Evolutionary conservation across 2,888 invertebrate species (phyloP), one percentile per base, ranked within the genome.

Genomic region (Pemphredon lugubris): DNA sequence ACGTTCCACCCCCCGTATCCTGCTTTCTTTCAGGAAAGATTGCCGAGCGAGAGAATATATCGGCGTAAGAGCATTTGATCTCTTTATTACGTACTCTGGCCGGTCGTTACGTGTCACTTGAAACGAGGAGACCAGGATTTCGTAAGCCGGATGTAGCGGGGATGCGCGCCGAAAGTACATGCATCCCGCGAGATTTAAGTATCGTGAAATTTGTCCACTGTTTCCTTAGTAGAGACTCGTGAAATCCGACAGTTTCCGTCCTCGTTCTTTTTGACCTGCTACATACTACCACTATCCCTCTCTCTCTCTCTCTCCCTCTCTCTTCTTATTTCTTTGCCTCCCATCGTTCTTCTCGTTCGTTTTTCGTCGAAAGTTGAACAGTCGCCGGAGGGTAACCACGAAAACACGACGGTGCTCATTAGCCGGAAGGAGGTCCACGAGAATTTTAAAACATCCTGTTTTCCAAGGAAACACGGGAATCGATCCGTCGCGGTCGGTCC

Each of bases 391-490:
- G 59, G 20, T 44, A 42, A 53, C 23, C 61, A 39, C 44, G 61
- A 69, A 71, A 77, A 81, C 79, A 78, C 48, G 51, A 44, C 39
- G 53, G 26, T 53, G 51, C 69, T 75, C 79, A 75, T 79, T 79
- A 79, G 66, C 45, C 61, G 78, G 53, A 53, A 68, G 58, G 40
- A 65, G 48, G 64, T 40, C 64, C 21, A 21, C 18, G 44, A 51
- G 61, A 67, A 74, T 81, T 66, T 69, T 71, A 66, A 81, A 74
- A 61, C 20, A 74, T 66, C 61, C 66, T 69, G 78, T 81, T 73
- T 73, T 64, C 67, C 45, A 55, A 57, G 71, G 18, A 60, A 63
- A 58, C 40, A 26, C 23, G 18, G 20, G 40, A 18, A 73, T 68
- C 73, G 57, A 70, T 67, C 37, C 32, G 11, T 45, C 21, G 60